These are phyloP conservation scores for Synergus itoensis DNA, from an alignment of 2,888 invertebrate species.

Conservation along the genomic window DNA sequence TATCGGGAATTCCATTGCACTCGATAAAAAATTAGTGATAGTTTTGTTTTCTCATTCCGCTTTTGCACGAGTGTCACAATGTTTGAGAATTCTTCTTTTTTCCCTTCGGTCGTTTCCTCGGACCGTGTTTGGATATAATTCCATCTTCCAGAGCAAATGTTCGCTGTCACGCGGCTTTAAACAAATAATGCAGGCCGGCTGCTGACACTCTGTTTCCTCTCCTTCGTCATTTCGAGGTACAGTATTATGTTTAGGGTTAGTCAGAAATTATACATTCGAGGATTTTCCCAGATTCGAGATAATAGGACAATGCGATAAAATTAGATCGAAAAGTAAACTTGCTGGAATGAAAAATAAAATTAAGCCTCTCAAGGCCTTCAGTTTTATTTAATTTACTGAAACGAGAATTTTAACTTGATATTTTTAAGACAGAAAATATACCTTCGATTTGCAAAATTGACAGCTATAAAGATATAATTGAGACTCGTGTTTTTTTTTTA, in stretches of 20 bases:
- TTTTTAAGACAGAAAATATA: background rate
- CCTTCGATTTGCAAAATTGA: background rate
- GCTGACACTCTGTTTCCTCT: constrained; percentile 64
- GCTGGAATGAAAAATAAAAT: background rate
- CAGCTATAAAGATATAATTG: constrained; percentile 13
- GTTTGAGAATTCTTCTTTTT: constrained; percentile 35
- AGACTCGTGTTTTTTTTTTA: background rate
- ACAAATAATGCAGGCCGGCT: constrained; percentile 67
- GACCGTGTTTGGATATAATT: constrained; percentile 58
- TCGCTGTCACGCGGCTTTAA: constrained; percentile 65
- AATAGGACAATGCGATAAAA: background rate
- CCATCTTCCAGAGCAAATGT: constrained; percentile 67
- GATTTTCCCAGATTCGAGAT: background rate
- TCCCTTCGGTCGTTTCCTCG: constrained; percentile 25
- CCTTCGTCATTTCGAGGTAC: constrained; percentile 62
- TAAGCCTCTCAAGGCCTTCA: background rate
- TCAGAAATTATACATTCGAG: constrained; percentile 40
- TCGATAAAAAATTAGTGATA: constrained; percentile 25
- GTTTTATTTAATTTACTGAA: background rate
- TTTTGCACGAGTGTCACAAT: constrained; percentile 28
- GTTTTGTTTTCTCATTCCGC: constrained; percentile 34
- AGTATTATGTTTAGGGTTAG: constrained; percentile 57
- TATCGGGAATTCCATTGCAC: constrained; percentile 18
- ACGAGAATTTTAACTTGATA: too few species aligned
- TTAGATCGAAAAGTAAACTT: background rate